Evolutionary conservation across 2,888 invertebrate genomes (phyloP), one percentile per base, ranked within the genome.

Genomic region (Carterocephalus palaemon): DNA sequence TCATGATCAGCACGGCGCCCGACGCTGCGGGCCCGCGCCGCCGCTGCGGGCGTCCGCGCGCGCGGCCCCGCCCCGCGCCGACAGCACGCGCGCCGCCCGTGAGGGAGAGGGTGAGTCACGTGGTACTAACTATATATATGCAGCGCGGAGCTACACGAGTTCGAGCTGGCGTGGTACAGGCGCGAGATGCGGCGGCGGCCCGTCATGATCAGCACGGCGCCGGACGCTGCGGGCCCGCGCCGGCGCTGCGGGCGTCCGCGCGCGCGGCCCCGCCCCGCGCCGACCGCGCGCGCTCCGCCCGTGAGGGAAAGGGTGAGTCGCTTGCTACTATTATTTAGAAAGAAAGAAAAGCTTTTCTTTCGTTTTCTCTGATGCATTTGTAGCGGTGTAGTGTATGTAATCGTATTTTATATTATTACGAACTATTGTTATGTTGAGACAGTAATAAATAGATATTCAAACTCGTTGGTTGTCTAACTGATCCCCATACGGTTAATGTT

Each of bases 161-260:
- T 75, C 20, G 95, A 95, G 67, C 81, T 91, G 67, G 82, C 88
- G 38, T 89, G 89, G 73, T 95, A 93, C 77, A 89, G 91, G 37
- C 90, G 92, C 38, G 95, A 95, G 82, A 92, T 94, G 90, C 88
- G 92, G 5, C 90, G 92, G 22, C 89, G 93, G 0, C 93, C 94
- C 17, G 28, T 38, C 38, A 38, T 38, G 38, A 29, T 38, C 48
- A 22, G 8, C 31, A 13, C 22, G 36, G 10, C 22, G 42, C 17
- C 24, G 12, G 37, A 10, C 12, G 22, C 16, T 3, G 29, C 13
- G 10, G 19, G 19, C 9, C 12, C 24, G 52, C 54, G 8, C 47
- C 56, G 33, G 49, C 62, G 39, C 51, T 63, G 17, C 59, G 57
- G 52, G 23, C 40, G 49, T 28, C 50, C 53, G 51, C 49, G 46